Evolutionary conservation across 1,140 invertebrate genomes (phyloP).

Genomic region (Drosophila kikkawai): DNA sequence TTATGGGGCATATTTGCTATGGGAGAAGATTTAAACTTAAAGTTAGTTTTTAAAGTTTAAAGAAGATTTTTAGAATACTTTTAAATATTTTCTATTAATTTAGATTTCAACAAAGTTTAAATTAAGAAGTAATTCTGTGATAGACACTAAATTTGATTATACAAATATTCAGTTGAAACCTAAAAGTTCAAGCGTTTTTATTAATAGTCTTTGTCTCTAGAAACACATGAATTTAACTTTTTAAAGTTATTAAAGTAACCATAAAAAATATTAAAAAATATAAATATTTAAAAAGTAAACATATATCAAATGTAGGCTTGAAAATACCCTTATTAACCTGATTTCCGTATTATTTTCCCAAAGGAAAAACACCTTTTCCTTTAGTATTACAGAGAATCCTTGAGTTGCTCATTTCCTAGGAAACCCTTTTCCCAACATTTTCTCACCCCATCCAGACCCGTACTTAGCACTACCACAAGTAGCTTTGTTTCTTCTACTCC

Average conservation of each 20-base stretch:
- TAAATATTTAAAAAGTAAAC: background rate
- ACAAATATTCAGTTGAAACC: too few species aligned
- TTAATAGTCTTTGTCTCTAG: too few species aligned
- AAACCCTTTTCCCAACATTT: slow-evolving; percentile 1
- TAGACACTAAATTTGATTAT: too few species aligned
- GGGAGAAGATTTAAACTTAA: too few species aligned
- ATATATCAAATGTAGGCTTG: background rate
- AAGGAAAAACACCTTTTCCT: too few species aligned
- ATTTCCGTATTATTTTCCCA: background rate
- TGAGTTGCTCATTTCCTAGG: background rate
- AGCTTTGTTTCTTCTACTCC: slow-evolving; percentile 28
- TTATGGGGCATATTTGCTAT: background rate
- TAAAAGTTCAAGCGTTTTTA: too few species aligned
- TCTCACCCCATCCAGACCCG: slow-evolving; percentile 17
- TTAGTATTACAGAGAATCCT: background rate
- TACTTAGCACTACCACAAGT: slow-evolving; percentile 23
- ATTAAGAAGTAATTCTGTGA: too few species aligned
- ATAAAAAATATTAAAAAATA: background rate
- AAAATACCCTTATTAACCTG: background rate
- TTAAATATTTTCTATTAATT: background rate
- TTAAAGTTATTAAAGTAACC: too few species aligned
- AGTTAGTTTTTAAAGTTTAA: background rate
- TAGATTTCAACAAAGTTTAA: too few species aligned
- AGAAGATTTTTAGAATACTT: too few species aligned
- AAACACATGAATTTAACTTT: too few species aligned